A percentile compares a stretch with the other conserved stretches of the same genome.
Evolutionary conservation across 1,140 invertebrate genomes (phyloP).

Genomic region (Apis laboriosa): DNA sequence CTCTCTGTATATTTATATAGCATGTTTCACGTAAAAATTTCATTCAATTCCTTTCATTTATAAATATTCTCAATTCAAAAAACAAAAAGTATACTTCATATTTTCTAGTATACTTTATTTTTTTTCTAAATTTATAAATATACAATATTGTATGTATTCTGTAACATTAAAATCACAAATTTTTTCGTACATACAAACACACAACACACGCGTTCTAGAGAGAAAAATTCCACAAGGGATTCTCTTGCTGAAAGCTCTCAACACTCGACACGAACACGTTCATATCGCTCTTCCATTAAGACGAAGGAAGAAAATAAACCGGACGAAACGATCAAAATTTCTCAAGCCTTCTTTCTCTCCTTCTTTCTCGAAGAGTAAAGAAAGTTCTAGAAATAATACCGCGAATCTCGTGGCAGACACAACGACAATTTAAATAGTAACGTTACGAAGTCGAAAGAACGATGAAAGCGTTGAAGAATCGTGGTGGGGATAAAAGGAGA

Average conservation of each 20-base stretch:
- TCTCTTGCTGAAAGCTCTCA: neutral
- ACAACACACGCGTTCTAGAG: neutral
- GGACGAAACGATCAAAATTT: conserved; percentile 27
- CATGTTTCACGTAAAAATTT: too few species aligned
- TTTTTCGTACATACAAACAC: neutral
- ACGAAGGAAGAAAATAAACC: conserved; percentile 22
- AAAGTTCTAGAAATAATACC: conserved; percentile 28
- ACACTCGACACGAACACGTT: neutral
- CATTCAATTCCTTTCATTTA: too few species aligned
- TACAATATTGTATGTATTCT: too few species aligned
- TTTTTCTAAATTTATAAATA: too few species aligned
- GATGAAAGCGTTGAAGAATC: conserved; percentile 12
- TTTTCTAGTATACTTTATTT: too few species aligned
- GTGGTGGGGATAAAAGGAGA: neutral
- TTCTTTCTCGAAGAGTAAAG: neutral
- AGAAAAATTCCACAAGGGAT: neutral
- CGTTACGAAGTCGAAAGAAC: too few species aligned
- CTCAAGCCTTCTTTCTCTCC: conserved; percentile 15
- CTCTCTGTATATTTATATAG: too few species aligned
- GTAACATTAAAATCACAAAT: too few species aligned
- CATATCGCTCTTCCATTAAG: conserved; percentile 22
- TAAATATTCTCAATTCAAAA: too few species aligned
- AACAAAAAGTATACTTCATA: too few species aligned
- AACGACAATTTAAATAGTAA: conserved; percentile 21
- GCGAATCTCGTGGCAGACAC: neutral